phyloP scores from a whole-genome alignment of 1,140 invertebrate species.

The Fopius arisanus region DNA sequence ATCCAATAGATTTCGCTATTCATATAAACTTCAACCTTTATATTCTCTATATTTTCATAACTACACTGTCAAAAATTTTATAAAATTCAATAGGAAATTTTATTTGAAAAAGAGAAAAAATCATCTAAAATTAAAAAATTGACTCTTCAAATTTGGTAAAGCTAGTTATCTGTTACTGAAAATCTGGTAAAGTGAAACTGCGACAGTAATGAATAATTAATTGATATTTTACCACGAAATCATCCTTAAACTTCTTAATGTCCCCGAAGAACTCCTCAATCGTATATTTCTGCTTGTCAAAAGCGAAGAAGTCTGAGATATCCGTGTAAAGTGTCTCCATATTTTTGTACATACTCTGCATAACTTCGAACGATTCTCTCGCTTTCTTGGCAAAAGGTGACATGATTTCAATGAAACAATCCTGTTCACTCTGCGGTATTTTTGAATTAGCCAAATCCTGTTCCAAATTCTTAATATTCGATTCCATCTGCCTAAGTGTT shows the following conservation, averaged over 20 bases:
- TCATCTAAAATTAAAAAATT: too few relatives aligned
- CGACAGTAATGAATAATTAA: background rate
- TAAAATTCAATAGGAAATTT: too few relatives aligned
- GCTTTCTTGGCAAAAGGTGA: conserved; percentile 82
- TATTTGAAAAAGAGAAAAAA: too few relatives aligned
- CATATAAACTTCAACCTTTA: too few relatives aligned
- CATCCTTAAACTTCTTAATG: conserved; percentile 94
- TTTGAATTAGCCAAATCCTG: conserved; percentile 86
- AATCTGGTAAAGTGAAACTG: too few relatives aligned
- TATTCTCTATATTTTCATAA: too few relatives aligned
- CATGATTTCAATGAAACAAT: conserved; percentile 87
- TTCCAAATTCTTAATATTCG: conserved; percentile 84
- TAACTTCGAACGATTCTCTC: conserved; percentile 83
- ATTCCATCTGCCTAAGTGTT: conserved; percentile 85
- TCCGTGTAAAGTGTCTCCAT: conserved; percentile 88
- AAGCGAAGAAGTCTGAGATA: conserved; percentile 90
- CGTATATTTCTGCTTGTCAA: conserved; percentile 93
- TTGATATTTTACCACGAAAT: conserved; percentile 75
- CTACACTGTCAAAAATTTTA: too few relatives aligned
- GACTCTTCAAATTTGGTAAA: too few relatives aligned
- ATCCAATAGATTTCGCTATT: too few relatives aligned
- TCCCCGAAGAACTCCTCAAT: conserved; percentile 97
- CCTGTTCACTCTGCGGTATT: conserved; percentile 78
- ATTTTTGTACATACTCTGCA: conserved; percentile 93
- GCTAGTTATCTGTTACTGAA: too few relatives aligned